These are phyloP conservation scores for Phenacoccus solenopsis DNA, from an alignment of 1,140 invertebrate species.

Conservation along the genomic window DNA sequence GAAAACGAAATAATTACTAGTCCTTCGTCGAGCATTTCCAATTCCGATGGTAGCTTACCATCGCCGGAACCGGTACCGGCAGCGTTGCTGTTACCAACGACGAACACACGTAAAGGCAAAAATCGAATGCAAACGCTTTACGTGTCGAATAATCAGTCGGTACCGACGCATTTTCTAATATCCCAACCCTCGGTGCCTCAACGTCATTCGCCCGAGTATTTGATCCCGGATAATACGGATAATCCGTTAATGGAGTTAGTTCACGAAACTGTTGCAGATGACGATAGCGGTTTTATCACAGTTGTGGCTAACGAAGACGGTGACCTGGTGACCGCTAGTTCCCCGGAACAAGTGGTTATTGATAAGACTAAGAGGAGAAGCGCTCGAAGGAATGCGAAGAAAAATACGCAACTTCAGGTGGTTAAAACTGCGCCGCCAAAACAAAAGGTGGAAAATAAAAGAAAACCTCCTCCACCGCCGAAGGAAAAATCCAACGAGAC, in stretches of 20 bases:
- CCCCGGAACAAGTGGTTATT: background rate
- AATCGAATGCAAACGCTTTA: background rate
- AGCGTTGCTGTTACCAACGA: background rate
- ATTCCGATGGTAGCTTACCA: background rate
- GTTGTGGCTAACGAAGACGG: background rate
- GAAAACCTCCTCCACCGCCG: background rate
- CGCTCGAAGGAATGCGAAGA: background rate
- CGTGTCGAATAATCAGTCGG: background rate
- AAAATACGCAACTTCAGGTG: background rate
- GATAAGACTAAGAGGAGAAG: background rate
- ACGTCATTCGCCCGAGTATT: background rate
- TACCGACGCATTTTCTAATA: background rate
- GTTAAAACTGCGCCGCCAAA: background rate
- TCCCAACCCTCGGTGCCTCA: background rate
- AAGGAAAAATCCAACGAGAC: background rate
- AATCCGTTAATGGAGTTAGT: conserved; percentile 3
- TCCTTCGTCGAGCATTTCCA: background rate
- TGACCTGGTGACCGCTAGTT: background rate
- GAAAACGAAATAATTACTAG: background rate
- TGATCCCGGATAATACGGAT: background rate
- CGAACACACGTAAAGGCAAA: background rate
- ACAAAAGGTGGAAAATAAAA: background rate
- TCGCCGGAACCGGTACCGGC: conserved; percentile 3
- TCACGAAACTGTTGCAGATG: background rate
- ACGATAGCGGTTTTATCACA: background rate